Evolutionary conservation across 2,797 vertebrate species (phyloP), one percentile per base, ranked within the genome.

Genomic region (Lerista edwardsae): DNA sequence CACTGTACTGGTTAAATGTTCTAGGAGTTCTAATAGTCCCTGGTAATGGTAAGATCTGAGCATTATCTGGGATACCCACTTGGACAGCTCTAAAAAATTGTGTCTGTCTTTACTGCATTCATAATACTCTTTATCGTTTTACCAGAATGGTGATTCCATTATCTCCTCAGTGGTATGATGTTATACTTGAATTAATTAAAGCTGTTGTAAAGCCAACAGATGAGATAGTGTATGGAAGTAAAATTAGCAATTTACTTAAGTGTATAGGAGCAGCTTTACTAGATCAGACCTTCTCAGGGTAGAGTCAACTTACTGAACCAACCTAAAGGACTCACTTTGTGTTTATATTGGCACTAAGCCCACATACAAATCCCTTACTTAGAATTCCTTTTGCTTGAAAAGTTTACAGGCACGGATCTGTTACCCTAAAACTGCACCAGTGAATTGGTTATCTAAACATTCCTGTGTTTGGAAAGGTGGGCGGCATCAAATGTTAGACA

Each of bases 291-390:
- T 84, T 2, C 57, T 57, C 15, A 62, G n/a, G 39, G 41, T 14
- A 78, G 75, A 84, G 57, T 47, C 75, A 73, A 65, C 57, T 64
- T 79, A 79, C n/a, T 64, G 83, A 84, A 79, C 57, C 25, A 79
- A n/a, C 41, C 57, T 36, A 47, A 34, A 31, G 41, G 41, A 62
- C 11, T 1, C 44, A 84, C 21, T 84, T 65, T 71, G 44, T 31
- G 21, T 19, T 65, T 27, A 34, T 12, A 29, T 11, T 57, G 68
- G 68, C 59, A 74, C 57, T 9, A 84, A 31, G 69, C 44, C 83
- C 51, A 12, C 34, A 31, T 79, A 62, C 41, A 79, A 79, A 73
- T 65, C 79, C 41, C 23, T 59, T 59, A 65, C 51, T 73, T 79
- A 79, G 61, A 2, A 65, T 67, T 84, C 55, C 41, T 55, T 84